Evolutionary conservation across 2,888 invertebrate species (phyloP).

Genomic region (Cosmorhoe ocellata): DNA sequence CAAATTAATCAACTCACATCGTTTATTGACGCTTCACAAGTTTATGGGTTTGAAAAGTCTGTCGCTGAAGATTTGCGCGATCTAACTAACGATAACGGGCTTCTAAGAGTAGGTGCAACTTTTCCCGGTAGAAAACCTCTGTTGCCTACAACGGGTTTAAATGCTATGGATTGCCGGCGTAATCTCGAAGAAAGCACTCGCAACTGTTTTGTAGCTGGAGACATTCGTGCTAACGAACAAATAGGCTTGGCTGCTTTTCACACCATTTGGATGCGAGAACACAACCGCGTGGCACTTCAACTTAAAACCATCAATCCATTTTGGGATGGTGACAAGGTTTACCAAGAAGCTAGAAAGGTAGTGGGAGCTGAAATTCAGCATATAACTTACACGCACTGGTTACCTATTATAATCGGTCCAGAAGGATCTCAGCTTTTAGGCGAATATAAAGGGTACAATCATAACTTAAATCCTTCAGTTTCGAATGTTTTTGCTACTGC

Average conservation of each 20-base stretch:
- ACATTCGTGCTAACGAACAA: conserved; percentile 97
- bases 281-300: conserved; percentile 93
- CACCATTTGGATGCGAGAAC: conserved; percentile 95
- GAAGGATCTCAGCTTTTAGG: conserved; percentile 89
- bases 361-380: conserved; percentile 98
- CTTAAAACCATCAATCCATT: conserved; percentile 92
- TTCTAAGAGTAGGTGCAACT: conserved; percentile 88
- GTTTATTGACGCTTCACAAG: conserved; percentile 97
- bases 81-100: conserved; percentile 88
- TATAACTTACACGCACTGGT: conserved; percentile 96
- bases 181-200: conserved; percentile 93
- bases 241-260: conserved; percentile 92
- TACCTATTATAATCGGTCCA: conserved; percentile 92
- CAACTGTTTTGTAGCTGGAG: conserved; percentile 97
- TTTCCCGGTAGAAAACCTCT: conserved; percentile 91
- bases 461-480: conserved; percentile 91
- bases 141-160: conserved; percentile 93
- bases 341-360: conserved; percentile 94
- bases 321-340: conserved; percentile 96
- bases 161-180: conserved; percentile 96
- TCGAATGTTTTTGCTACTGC: conserved; percentile 99
- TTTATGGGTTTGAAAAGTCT: conserved; percentile 95
- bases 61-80: conserved; percentile 92
- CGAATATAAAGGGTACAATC: conserved; percentile 91
- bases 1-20: conserved; percentile 98